These are phyloP conservation scores for Heteractis magnifica DNA, from an alignment of 92 coral and sea anemone genomes.

Conservation along the genomic window DNA sequence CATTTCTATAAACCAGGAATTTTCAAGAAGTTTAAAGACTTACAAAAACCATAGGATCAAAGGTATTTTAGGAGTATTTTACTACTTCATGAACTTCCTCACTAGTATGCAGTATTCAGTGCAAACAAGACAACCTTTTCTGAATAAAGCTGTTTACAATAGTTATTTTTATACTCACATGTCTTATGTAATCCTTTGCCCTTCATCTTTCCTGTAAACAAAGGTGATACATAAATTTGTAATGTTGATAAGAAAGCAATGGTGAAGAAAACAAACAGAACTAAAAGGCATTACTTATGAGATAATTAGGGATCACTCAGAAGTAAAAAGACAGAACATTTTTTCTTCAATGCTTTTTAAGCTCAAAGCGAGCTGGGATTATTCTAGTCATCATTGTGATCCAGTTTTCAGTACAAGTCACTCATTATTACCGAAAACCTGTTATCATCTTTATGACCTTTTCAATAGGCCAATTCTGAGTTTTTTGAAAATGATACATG, in stretches of 20 bases:
- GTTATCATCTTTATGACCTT: too few relatives aligned
- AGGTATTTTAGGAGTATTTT: too few relatives aligned
- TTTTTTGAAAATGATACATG: too few relatives aligned
- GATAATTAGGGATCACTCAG: conserved; percentile 20
- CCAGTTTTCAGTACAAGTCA: neutral
- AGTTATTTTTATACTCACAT: too few relatives aligned
- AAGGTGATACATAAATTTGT: neutral
- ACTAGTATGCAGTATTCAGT: too few relatives aligned
- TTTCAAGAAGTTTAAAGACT: too few relatives aligned
- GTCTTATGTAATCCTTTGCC: neutral
- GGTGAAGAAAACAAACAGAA: neutral
- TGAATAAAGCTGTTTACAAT: too few relatives aligned
- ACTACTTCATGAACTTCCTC: too few relatives aligned
- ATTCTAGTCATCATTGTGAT: conserved; percentile 80
- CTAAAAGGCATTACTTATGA: neutral
- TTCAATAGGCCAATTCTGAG: too few relatives aligned
- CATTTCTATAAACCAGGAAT: too few relatives aligned
- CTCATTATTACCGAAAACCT: neutral
- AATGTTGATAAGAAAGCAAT: neutral
- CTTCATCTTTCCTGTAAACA: neutral
- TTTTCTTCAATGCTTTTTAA: conserved; percentile 61
- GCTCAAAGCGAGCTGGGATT: conserved; percentile 94
- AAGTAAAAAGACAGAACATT: conserved; percentile 44
- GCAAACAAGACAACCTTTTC: too few relatives aligned
- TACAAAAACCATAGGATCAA: too few relatives aligned